Percentiles rank a stretch among this genome's conserved stretches.
These are phyloP conservation scores for Cerastis leucographa DNA, from an alignment of 2,888 invertebrate species.

Conservation along the genomic window DNA sequence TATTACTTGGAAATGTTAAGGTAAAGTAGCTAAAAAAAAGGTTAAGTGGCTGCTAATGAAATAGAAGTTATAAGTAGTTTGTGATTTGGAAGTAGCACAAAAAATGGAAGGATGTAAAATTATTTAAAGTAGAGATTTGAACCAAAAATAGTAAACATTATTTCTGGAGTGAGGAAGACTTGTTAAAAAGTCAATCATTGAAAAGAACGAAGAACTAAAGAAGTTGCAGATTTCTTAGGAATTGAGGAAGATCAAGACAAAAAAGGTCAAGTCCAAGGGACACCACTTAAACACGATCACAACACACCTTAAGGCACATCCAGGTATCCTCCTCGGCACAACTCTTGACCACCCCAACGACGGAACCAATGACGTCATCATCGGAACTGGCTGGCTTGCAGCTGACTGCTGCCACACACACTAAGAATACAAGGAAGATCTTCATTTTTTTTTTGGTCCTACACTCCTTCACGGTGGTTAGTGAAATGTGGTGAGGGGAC, in stretches of 20 bases:
- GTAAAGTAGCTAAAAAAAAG: too few species aligned
- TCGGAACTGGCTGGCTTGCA: conserved; percentile 89
- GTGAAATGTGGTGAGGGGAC: conserved; percentile 84
- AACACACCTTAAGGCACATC: conserved; percentile 94
- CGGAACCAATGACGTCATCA: conserved; percentile 91
- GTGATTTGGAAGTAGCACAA: conserved; percentile 6
- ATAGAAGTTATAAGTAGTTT: neutral
- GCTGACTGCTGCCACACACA: conserved; percentile 87
- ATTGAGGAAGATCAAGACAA: conserved; percentile 6
- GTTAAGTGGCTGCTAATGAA: neutral
- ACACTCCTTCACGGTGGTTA: conserved; percentile 77
- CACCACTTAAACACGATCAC: conserved; percentile 74
- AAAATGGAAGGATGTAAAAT: neutral
- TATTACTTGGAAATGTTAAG: neutral
- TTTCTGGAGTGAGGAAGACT: neutral
- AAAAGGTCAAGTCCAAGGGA: conserved; percentile 17
- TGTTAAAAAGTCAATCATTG: neutral
- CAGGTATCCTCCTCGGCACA: conserved; percentile 93
- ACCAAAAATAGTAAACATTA: neutral
- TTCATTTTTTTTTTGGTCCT: conserved; percentile 85
- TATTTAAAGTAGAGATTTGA: neutral
- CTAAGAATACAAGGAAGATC: conserved; percentile 85
- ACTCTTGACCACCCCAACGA: conserved; percentile 92
- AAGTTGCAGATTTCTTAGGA: neutral
- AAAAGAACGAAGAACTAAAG: neutral